Conservation (phyloP, 2,888 invertebrate genomes). For the Drosophila algonquin region DNA sequence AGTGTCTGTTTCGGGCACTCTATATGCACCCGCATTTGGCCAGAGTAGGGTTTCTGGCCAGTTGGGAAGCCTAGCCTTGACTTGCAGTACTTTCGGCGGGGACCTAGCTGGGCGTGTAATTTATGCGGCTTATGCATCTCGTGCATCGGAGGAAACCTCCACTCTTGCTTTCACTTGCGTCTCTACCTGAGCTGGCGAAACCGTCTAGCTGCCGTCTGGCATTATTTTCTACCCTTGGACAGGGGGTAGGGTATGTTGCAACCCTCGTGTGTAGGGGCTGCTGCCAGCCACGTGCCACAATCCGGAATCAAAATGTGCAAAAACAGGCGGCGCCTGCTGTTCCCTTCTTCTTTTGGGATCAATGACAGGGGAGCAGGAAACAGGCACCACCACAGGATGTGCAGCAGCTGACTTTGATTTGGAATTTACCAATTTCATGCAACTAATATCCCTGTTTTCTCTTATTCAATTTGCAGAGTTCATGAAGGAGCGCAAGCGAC, state of each 20-base stretch:
- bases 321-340: conserved; percentile 77
- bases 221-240: conserved; percentile 54
- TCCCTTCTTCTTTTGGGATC: conserved; percentile 39
- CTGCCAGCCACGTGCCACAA: conserved; percentile 69
- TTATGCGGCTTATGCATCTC: conserved; percentile 63
- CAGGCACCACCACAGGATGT: conserved; percentile 29
- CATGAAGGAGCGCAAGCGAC: conserved; percentile 84
- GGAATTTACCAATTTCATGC: conserved; percentile 18
- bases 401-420: conserved; percentile 65
- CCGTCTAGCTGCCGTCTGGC: conserved; percentile 46
- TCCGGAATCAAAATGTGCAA: conserved; percentile 75
- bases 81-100: conserved; percentile 37
- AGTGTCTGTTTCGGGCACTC: conserved; percentile 60
- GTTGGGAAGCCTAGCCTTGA: conserved; percentile 38
- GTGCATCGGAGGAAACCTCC: conserved; percentile 22
- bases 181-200: conserved; percentile 37
- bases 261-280: conserved; percentile 24
- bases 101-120: conserved; percentile 65
- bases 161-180: conserved; percentile 42
- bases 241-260: conserved; percentile 13
- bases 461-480: conserved; percentile 79
- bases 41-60: conserved; percentile 12
- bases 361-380: conserved; percentile 35
- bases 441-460: conserved; percentile 7
- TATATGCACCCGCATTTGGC: conserved; percentile 64